These are phyloP conservation scores for Todiramphus saurophagus DNA, from an alignment of 2,113 vertebrate genomes.

Conservation along the genomic window DNA sequence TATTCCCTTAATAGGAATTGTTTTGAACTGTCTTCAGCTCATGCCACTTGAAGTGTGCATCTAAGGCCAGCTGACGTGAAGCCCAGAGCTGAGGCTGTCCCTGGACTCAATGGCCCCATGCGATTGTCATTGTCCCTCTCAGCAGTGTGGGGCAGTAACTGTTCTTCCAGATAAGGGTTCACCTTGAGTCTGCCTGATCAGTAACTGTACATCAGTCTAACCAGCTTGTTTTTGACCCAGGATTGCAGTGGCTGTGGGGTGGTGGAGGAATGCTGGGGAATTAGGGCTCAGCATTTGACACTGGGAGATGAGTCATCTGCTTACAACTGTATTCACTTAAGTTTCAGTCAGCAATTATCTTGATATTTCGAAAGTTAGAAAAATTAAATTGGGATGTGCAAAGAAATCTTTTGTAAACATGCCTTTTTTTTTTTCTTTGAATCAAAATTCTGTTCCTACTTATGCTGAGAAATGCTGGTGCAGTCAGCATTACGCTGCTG, in stretches of 20 bases:
- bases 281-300: background rate
- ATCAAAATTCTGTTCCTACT: background rate
- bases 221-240: background rate
- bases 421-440: background rate
- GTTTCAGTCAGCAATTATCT: background rate
- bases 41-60: rapidly evolving
- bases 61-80: too few species aligned
- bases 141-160: background rate
- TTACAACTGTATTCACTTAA: too few species aligned
- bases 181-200: background rate
- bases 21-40: background rate
- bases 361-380: background rate
- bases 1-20: background rate
- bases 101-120: background rate
- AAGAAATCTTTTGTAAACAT: background rate
- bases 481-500: background rate
- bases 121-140: rapidly evolving
- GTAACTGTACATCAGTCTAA: rapidly evolving
- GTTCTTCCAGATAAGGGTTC: background rate
- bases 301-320: too few species aligned
- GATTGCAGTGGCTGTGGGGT: background rate
- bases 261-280: too few species aligned
- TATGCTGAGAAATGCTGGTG: background rate
- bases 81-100: background rate
- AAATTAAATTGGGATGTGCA: background rate